A percentile compares a stretch with the other conserved stretches of the same genome.
Evolutionary conservation across 2,113 vertebrate genomes (phyloP).

Genomic region (Orientallactaga bullata): DNA sequence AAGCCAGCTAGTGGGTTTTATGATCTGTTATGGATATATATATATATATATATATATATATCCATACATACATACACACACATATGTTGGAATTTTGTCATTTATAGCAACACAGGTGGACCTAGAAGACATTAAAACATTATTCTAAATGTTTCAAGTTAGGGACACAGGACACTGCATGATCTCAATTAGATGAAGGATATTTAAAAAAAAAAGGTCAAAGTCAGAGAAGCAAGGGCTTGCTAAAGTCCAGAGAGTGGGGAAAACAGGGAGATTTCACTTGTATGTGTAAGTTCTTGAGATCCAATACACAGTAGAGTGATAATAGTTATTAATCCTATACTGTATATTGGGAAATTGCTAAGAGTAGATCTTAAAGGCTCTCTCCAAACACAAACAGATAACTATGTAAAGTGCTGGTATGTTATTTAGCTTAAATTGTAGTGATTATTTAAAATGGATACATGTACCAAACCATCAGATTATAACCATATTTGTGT

Average conservation of each 20-base stretch:
- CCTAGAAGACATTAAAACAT: not conserved
- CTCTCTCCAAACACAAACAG: not conserved
- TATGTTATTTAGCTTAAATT: not conserved
- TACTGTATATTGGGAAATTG: not conserved
- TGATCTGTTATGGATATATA: not conserved
- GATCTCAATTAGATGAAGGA: not conserved
- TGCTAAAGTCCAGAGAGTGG: not conserved
- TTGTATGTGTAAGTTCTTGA: too few relatives aligned
- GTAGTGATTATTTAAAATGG: not conserved
- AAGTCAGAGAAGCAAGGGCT: not conserved
- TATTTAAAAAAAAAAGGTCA: not conserved
- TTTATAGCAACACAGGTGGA: not conserved
- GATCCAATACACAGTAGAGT: too few relatives aligned
- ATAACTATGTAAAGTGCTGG: not conserved
- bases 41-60: not conserved
- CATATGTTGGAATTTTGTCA: not conserved
- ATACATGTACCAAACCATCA: not conserved
- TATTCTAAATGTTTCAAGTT: not conserved
- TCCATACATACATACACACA: not conserved
- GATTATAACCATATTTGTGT: not conserved
- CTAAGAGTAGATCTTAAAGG: not conserved
- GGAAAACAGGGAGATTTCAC: not conserved
- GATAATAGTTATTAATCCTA: not conserved
- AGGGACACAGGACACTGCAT: not conserved
- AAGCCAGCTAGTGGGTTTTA: constrained; percentile 59